A percentile compares a stretch with the other conserved stretches of the same genome.
These are phyloP conservation scores for Acipenser transmontanus DNA, from an alignment of 2,797 vertebrate species.

Conservation along the genomic window DNA sequence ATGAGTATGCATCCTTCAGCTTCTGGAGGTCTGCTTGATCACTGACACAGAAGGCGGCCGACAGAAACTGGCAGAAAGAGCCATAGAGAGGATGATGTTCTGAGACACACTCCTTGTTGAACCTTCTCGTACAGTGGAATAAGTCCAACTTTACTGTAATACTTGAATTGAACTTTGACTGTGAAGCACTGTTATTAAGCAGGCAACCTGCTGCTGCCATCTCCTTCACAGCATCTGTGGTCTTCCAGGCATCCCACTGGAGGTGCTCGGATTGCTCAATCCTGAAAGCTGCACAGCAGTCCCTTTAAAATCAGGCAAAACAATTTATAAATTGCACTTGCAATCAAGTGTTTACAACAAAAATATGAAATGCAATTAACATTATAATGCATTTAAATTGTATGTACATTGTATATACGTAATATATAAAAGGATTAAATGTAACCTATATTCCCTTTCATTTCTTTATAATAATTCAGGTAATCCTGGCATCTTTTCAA, in stretches of 20 bases:
- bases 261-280: conserved; percentile 20
- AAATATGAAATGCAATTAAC: background rate
- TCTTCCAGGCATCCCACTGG: conserved; percentile 19
- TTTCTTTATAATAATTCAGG: too few relatives aligned
- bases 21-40: conserved; percentile 21
- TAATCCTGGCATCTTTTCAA: too few relatives aligned
- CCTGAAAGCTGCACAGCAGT: conserved; percentile 21
- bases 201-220: conserved; percentile 6
- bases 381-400: background rate
- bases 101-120: conserved; percentile 17
- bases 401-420: background rate
- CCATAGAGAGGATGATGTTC: conserved; percentile 21
- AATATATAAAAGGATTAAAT: too few relatives aligned
- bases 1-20: background rate
- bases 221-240: conserved; percentile 4
- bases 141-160: conserved; percentile 24
- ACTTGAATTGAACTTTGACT: conserved; percentile 5
- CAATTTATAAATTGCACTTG: conserved; percentile 1
- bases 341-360: conserved; percentile 6
- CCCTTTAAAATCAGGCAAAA: conserved; percentile 5
- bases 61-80: conserved; percentile 19
- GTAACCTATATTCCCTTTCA: too few relatives aligned
- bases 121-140: conserved; percentile 23
- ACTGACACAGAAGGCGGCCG: conserved; percentile 19
- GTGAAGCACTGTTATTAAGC: conserved; percentile 17